Base-by-base conservation (phyloP, 64 coral and sea anemone species). In the Stichodactyla mertensii region DNA sequence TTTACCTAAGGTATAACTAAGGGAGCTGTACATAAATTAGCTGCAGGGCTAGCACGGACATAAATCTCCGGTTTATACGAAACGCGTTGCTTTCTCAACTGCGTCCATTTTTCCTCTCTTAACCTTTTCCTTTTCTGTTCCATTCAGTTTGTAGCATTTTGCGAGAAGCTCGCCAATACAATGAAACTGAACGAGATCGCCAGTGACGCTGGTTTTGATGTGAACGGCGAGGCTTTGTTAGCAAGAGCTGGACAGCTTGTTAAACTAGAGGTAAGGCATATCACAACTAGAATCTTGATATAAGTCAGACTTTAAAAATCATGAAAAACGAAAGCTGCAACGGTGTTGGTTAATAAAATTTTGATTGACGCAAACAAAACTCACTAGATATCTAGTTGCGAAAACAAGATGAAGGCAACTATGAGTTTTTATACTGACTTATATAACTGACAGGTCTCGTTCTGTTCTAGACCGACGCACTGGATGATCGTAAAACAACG, bases 131-230 rank as follows among this genome's bases (percentile, higher is more conserved):
- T 84, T 12, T 84, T 6, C 36, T 45, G 61, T 27, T 78, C 53
- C 7, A 74, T 57, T 64, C 74, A 99, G 97, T 99, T 95, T 82
- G 90, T 99, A 16, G 62, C 88, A 18, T 99, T 99, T 81, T 99
- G 97, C 86, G 97, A 99, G 82, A 99, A 99, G 66, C 16, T 99
- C 59, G 97, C 97, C 24, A 82, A 85, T 57, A 91, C 87, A 26
- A 95, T 99, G 97, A 99, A 86, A 74, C 88, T 99, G 6, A 88
- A 99, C 19, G 93, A 99, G 87, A 99, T 99, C 26, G 97, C 97
- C 19, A 83, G 91, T 36, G 97, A 99, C 19, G 97, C 87, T 59
- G 97, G 97, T 23, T 79, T 99, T 64, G 97, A 99, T 54, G 90
- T 99, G n/a, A 99, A 99, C 62, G 97, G 97, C 11, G 97, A 99